Percentiles rank a stretch among this genome's conserved stretches.
These are phyloP conservation scores for Sparidentex hasta DNA, from an alignment of 2,797 vertebrate genomes.

Conservation along the genomic window DNA sequence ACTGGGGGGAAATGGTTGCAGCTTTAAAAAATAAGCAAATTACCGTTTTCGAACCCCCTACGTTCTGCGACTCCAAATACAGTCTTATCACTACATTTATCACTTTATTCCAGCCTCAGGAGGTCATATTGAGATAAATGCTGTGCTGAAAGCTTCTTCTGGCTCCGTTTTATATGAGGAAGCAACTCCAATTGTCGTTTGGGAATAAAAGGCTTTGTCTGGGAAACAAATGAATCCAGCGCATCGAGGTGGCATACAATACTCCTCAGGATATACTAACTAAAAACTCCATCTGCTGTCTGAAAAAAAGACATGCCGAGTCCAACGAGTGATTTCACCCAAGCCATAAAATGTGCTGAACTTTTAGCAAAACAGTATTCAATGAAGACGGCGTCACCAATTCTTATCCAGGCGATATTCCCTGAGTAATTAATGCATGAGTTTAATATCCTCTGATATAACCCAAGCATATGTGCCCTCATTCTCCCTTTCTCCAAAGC, in stretches of 20 bases:
- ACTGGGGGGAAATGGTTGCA: no score
- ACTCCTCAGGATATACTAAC: conserved; percentile 54
- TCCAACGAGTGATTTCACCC: conserved; percentile 42
- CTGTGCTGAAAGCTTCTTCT: conserved; percentile 34
- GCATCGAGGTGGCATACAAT: conserved; percentile 49
- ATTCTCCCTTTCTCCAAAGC: conserved; percentile 57
- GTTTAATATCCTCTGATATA: conserved; percentile 75
- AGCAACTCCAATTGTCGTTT: conserved; percentile 56
- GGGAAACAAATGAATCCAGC: conserved; percentile 76
- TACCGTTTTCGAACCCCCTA: not conserved
- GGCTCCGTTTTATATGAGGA: conserved; percentile 57
- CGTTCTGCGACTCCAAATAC: conserved; percentile 4
- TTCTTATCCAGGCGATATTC: conserved; percentile 61
- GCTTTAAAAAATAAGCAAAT: not conserved
- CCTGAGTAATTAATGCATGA: conserved; percentile 74
- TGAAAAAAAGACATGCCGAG: conserved; percentile 39
- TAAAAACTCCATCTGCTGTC: conserved; percentile 67
- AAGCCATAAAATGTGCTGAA: conserved; percentile 45
- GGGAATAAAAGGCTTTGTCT: conserved; percentile 75
- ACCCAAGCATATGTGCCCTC: conserved; percentile 61
- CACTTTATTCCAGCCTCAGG: conserved; percentile 35
- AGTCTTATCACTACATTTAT: conserved; percentile 32
- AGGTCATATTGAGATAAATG: conserved; percentile 61
- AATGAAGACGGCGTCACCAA: conserved; percentile 38
- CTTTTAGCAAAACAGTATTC: conserved; percentile 45